Evolutionary conservation across 2,113 vertebrate genomes (phyloP).

Genomic region (Colius striatus): DNA sequence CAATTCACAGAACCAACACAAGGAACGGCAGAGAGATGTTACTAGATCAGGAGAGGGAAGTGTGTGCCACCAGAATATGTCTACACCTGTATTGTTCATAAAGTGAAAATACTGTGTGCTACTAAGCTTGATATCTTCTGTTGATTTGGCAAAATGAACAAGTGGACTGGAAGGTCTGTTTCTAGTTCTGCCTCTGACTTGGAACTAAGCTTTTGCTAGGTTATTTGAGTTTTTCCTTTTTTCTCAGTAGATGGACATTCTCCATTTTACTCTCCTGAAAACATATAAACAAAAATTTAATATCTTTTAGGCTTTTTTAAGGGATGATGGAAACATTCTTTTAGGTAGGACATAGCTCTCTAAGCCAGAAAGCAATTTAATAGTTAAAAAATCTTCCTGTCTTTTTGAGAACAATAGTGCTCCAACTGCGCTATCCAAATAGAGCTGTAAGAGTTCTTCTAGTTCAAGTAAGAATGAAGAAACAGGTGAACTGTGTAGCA

Average conservation of each 20-base stretch:
- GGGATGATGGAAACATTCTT: background rate
- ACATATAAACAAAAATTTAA: background rate
- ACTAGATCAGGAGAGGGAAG: background rate
- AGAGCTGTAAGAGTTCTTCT: background rate
- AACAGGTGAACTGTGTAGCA: background rate
- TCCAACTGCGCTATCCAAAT: background rate
- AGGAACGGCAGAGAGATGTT: background rate
- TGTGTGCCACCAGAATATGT: background rate
- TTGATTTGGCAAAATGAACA: background rate
- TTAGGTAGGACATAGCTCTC: background rate
- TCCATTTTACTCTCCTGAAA: background rate
- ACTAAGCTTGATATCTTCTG: background rate
- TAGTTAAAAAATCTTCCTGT: background rate
- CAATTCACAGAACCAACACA: background rate
- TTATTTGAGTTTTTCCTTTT: background rate
- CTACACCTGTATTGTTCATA: background rate
- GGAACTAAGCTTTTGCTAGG: background rate
- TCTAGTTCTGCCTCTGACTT: background rate
- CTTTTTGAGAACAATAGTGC: background rate
- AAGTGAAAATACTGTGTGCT: background rate
- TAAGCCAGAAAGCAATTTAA: background rate
- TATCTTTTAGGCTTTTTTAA: background rate
- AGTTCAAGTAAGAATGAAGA: background rate
- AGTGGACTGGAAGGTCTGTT: background rate
- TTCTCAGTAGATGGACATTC: background rate